Conservation (phyloP, 2,797 vertebrate species). For the Microtus obscurus region DNA sequence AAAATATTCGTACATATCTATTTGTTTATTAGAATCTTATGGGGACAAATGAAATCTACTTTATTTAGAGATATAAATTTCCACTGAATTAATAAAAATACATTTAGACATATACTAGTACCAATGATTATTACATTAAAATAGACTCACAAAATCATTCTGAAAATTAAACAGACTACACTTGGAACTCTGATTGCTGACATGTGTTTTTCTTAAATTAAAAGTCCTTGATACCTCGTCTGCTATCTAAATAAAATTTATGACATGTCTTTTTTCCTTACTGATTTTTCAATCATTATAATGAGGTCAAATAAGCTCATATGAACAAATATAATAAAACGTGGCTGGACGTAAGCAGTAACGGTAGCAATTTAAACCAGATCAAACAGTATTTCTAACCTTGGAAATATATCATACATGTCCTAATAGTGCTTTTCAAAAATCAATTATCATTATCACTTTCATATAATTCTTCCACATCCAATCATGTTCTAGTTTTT, state of each 20-base stretch:
- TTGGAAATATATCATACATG: neutral
- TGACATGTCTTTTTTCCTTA: neutral
- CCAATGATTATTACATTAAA: neutral
- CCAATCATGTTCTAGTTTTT: neutral
- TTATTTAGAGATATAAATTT: slow-evolving; percentile 13
- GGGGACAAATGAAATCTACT: neutral
- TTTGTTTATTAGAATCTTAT: neutral
- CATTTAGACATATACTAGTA: neutral
- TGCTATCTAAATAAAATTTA: neutral
- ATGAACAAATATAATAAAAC: slow-evolving; percentile 13
- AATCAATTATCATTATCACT: neutral
- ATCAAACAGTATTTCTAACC: neutral
- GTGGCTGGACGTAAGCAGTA: neutral
- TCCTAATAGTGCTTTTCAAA: neutral
- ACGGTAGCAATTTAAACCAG: neutral
- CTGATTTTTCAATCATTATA: neutral
- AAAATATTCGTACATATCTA: neutral
- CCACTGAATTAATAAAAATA: neutral
- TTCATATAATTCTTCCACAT: neutral
- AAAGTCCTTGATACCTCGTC: neutral
- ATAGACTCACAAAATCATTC: neutral
- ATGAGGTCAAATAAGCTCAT: neutral
- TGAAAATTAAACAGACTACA: neutral
- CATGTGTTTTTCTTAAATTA: neutral
- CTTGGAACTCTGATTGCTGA: neutral